Base-by-base conservation (phyloP, 1,140 invertebrate species). In the Drosophila bocki region DNA sequence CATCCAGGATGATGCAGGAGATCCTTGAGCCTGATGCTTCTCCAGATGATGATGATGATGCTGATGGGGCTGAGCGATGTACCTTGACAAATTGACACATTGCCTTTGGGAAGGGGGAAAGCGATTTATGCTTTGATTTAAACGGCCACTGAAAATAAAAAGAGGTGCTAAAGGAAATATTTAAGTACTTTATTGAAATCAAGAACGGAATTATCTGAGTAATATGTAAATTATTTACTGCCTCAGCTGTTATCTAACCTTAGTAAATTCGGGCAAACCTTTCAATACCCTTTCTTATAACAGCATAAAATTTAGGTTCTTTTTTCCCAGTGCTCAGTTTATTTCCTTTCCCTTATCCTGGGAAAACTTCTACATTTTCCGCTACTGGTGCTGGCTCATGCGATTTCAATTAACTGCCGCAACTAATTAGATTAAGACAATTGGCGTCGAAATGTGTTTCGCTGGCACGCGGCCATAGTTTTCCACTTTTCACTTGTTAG, bases 41-140 rank as follows among this genome's bases (percentile, higher is more conserved):
- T 48, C 51, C 65, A 71, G 62, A 19, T 42, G 74, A 29, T 53
- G 60, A 53, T 64, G 51, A 48, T 57, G 53, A 54, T 75, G 47
- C 22, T 48, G 47, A 48, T 48, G 47, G 78, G 53, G 65, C 76
- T 84, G 81, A 91, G 65, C 82, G 83, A 91, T 91, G 81, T 86
- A 91, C 87, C 86, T 87, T 91, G 82, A 82, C 86, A 86, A 91
- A 91, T 91, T 91, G 82, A 91, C 86, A 91, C 77, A 82, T 91
- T 72, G 86, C 88, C 60, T 47, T 35, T n/a, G 51, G 78, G 69
- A 69, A 78, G 78, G 74, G 77, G 77, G 64, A 80, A 54, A 54
- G 19, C 51, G 13, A 56, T 56, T 56, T 39, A 56, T 19, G 19
- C 64, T 82, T 86, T 87, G 83, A 87, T 87, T 87, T 87, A 77